These are phyloP conservation scores for Drosophila auraria DNA, from an alignment of 1,140 invertebrate species.

Conservation along the genomic window DNA sequence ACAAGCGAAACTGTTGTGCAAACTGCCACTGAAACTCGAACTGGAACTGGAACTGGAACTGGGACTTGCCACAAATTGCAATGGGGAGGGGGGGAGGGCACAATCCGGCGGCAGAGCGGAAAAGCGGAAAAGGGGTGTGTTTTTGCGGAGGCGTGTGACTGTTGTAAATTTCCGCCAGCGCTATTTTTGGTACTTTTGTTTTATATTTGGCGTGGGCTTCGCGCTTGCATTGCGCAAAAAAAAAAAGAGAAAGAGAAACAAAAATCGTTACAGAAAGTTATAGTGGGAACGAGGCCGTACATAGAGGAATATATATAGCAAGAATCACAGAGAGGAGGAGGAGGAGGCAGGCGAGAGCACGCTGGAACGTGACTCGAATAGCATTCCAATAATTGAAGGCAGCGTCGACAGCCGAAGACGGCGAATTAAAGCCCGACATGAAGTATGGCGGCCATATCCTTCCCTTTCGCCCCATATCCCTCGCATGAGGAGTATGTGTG, in stretches of 20 bases:
- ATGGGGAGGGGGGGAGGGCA: constrained; percentile 1
- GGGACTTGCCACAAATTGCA: constrained; percentile 41
- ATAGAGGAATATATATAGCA: constrained; percentile 9
- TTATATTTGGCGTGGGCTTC: constrained; percentile 40
- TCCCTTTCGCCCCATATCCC: not conserved
- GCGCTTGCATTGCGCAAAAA: not conserved
- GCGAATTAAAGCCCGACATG: constrained; percentile 72
- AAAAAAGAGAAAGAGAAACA: not conserved
- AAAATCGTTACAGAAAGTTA: constrained; percentile 45
- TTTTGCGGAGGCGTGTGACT: constrained; percentile 40
- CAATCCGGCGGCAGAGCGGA: not conserved
- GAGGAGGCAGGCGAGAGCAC: constrained; percentile 52
- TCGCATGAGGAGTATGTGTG: constrained; percentile 12
- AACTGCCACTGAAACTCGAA: constrained; percentile 26
- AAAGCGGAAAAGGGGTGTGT: constrained; percentile 31
- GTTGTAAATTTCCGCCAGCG: constrained; percentile 43
- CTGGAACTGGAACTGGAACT: not conserved
- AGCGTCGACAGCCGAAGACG: constrained; percentile 62
- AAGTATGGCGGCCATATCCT: constrained; percentile 56
- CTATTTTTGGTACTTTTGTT: constrained; percentile 47
- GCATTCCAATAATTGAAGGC: constrained; percentile 73
- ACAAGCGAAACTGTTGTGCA: constrained; percentile 21
- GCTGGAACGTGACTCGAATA: constrained; percentile 75
- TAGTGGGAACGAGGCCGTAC: constrained; percentile 21
- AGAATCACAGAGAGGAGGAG: constrained; percentile 17